These are phyloP conservation scores for Ictalurus furcatus DNA, from an alignment of 2,113 vertebrate genomes.

Conservation along the genomic window DNA sequence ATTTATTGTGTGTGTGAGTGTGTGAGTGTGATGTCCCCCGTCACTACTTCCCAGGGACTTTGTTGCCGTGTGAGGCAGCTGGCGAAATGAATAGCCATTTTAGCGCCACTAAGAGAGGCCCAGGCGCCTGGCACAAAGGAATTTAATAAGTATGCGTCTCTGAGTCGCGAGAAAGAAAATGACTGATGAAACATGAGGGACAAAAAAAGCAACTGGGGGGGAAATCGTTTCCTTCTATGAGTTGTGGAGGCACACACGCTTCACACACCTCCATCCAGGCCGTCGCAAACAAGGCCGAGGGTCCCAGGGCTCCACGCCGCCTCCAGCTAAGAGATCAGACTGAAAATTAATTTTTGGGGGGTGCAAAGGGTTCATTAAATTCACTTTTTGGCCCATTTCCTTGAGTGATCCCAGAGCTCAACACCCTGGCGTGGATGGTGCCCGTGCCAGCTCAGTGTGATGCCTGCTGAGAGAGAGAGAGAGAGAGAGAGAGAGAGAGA, in stretches of 20 bases:
- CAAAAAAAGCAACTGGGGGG: conserved; percentile 37
- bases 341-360: conserved; percentile 71
- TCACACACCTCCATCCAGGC: conserved; percentile 40
- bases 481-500: background rate
- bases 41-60: conserved; percentile 41
- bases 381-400: conserved; percentile 73
- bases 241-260: conserved; percentile 18
- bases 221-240: conserved; percentile 30
- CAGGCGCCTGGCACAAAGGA: conserved; percentile 61
- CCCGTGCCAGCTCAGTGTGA: conserved; percentile 40
- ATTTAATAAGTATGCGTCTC: conserved; percentile 65
- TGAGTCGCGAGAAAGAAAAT: conserved; percentile 52
- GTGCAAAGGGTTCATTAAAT: conserved; percentile 69
- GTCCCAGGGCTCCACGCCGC: conserved; percentile 56
- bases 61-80: conserved; percentile 61
- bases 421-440: conserved; percentile 51
- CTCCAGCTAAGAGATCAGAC: conserved; percentile 71
- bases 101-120: conserved; percentile 48
- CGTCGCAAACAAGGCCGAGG: conserved; percentile 46
- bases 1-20: conserved; percentile 42
- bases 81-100: conserved; percentile 61
- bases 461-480: conserved; percentile 13
- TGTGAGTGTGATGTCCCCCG: conserved; percentile 40
- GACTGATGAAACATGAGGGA: conserved; percentile 52
- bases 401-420: conserved; percentile 66